Evolutionary conservation across 2,888 invertebrate species (phyloP).

Genomic region (Macrosoma leucophasiata): DNA sequence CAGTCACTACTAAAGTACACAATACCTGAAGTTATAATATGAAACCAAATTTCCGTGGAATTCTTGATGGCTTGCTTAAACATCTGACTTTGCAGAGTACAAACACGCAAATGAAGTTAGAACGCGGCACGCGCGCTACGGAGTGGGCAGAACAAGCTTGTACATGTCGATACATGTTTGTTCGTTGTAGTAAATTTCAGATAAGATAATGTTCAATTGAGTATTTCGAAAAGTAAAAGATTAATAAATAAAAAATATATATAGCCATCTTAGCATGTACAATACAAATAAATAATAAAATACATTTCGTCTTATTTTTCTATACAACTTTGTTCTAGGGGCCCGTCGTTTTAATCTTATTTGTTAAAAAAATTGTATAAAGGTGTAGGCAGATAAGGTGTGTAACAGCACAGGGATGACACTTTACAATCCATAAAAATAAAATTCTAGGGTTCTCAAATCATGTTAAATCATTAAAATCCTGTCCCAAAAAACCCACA

Average conservation of each 20-base stretch:
- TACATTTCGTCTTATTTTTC: conserved; percentile 1
- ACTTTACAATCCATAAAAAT: no score
- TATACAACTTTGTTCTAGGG: conserved; percentile 1
- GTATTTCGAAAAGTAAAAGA: conserved; percentile 1
- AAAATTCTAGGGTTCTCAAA: no score
- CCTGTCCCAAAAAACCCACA: no score
- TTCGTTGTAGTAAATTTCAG: not conserved
- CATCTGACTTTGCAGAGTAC: not conserved
- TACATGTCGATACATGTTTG: conserved; percentile 1
- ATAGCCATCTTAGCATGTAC: not conserved
- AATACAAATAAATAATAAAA: conserved; percentile 1
- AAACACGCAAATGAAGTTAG: not conserved
- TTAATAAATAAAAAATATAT: not conserved
- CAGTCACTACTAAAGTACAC: not conserved
- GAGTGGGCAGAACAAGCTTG: conserved; percentile 1
- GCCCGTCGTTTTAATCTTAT: no score
- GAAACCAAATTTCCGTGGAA: not conserved
- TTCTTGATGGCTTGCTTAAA: not conserved
- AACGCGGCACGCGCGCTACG: not conserved
- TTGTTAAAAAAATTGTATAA: no score
- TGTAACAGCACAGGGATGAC: no score
- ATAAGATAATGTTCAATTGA: conserved; percentile 1
- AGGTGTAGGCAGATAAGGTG: no score
- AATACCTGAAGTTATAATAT: not conserved
- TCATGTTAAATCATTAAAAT: no score